phyloP scores from a whole-genome alignment of 2,888 invertebrate genomes.

The Hecatera dysodea region DNA sequence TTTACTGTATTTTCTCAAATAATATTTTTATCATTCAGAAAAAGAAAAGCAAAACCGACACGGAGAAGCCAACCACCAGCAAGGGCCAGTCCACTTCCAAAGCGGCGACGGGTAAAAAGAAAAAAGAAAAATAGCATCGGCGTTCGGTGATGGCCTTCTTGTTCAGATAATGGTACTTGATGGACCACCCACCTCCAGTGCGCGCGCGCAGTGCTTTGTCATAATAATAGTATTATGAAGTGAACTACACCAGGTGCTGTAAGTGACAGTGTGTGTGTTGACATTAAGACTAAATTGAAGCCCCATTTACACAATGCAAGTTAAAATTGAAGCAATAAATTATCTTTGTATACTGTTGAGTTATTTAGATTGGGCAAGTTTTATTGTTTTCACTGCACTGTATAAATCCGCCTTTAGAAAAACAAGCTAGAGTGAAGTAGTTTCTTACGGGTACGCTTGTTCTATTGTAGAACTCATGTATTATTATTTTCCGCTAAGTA shows the following conservation, averaged over 20 bases:
- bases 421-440: too few species aligned
- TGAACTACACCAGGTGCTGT: conserved; percentile 8
- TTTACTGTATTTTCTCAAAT: too few species aligned
- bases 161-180: conserved; percentile 59
- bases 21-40: conserved; percentile 69
- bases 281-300: too few species aligned
- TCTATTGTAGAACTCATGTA: too few species aligned
- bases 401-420: too few species aligned
- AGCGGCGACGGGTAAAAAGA: conserved; percentile 63
- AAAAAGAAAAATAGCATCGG: conserved; percentile 74
- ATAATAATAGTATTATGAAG: conserved; percentile 43
- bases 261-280: conserved; percentile 1
- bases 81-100: conserved; percentile 67
- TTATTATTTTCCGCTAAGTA: not conserved
- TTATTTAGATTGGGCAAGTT: too few species aligned
- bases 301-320: too few species aligned
- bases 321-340: too few species aligned
- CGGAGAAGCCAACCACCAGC: conserved; percentile 74
- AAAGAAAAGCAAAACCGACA: conserved; percentile 77
- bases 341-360: too few species aligned
- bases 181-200: conserved; percentile 42
- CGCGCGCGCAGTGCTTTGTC: conserved; percentile 44
- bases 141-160: conserved; percentile 68
- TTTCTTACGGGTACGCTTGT: too few species aligned
- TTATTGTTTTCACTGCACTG: too few species aligned